These are phyloP conservation scores for Xylophagus ater DNA, from an alignment of 2,888 invertebrate species.

Conservation along the genomic window DNA sequence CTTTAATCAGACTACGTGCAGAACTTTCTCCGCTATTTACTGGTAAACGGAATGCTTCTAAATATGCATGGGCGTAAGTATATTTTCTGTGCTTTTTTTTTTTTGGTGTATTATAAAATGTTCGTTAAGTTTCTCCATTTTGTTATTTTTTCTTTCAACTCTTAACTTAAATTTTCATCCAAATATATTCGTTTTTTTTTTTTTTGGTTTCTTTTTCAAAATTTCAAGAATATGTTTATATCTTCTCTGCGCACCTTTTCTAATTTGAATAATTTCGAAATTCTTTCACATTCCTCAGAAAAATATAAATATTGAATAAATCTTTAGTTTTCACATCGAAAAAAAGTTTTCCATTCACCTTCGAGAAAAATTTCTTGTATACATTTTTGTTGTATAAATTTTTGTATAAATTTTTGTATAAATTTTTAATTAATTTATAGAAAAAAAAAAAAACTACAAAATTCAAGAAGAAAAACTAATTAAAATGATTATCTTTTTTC, in stretches of 20 bases:
- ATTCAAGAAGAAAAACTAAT: no score
- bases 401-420: no score
- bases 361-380: not conserved
- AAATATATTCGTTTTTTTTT: slow-evolving; percentile 2
- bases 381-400: slow-evolving; percentile 3
- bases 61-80: slow-evolving; percentile 43
- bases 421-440: no score
- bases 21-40: slow-evolving; percentile 40
- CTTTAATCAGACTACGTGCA: slow-evolving; percentile 38
- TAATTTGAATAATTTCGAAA: slow-evolving; percentile 10
- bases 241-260: not conserved
- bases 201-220: slow-evolving; percentile 10
- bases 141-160: not conserved
- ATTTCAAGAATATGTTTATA: slow-evolving; percentile 6
- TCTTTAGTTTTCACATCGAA: slow-evolving; percentile 3
- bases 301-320: slow-evolving; percentile 4
- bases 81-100: slow-evolving; percentile 15
- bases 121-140: not conserved
- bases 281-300: slow-evolving; percentile 6
- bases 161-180: not conserved
- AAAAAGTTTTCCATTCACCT: slow-evolving; percentile 4
- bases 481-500: no score
- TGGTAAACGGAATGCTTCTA: slow-evolving; percentile 40
- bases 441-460: no score
- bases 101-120: slow-evolving; percentile 2